Percentiles rank a stretch among this genome's conserved stretches.
phyloP scores from a whole-genome alignment of 1,140 invertebrate genomes.

The Portunus trituberculatus region DNA sequence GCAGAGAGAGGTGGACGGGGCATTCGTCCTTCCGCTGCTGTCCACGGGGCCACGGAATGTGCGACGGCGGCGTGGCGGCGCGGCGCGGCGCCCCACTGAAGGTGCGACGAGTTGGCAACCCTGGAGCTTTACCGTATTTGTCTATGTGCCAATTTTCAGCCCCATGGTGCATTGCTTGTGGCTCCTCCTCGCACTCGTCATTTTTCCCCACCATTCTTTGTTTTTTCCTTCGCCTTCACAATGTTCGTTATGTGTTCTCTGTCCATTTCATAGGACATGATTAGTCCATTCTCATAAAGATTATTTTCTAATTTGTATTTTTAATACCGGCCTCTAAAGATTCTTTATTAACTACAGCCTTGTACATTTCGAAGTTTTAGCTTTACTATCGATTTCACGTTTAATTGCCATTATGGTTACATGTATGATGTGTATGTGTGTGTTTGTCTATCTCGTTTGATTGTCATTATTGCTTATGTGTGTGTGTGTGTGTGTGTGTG shows the following conservation, averaged over 20 bases:
- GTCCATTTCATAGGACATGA: neutral
- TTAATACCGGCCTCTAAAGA: too few relatives aligned
- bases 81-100: neutral
- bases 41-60: neutral
- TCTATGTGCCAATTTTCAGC: constrained; percentile 22
- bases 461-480: too few relatives aligned
- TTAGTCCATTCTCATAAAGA: too few relatives aligned
- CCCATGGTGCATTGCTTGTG: constrained; percentile 17
- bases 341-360: too few relatives aligned
- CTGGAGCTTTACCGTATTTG: constrained; percentile 20
- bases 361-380: too few relatives aligned
- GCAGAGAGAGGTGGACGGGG: neutral
- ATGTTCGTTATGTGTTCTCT: neutral
- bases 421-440: too few relatives aligned
- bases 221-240: neutral
- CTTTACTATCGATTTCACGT: too few relatives aligned
- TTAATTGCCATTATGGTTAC: too few relatives aligned
- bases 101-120: neutral
- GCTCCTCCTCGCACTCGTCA: neutral
- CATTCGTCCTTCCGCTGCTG: neutral
- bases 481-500: too few relatives aligned
- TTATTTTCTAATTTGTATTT: too few relatives aligned
- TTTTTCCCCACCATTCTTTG: neutral
- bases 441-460: too few relatives aligned
- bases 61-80: neutral